Evolutionary conservation across 2,113 vertebrate genomes (phyloP).

Genomic region (Pristiophorus japonicus): DNA sequence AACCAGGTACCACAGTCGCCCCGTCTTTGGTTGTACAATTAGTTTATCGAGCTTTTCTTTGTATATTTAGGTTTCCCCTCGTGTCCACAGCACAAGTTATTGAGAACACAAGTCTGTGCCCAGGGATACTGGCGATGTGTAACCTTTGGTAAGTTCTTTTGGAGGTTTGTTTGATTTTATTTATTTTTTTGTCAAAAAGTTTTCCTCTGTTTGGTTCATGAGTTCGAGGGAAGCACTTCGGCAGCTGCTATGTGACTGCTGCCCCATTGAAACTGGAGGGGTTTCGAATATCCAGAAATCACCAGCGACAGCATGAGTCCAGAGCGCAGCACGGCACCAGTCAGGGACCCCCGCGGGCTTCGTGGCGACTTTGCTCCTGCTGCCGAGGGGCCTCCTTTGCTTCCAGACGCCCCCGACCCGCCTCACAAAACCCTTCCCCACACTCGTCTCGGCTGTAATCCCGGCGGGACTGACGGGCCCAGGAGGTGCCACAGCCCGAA

Average conservation of each 20-base stretch:
- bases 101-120: background rate
- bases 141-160: background rate
- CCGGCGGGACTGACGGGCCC: too few species aligned
- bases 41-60: background rate
- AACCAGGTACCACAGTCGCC: conserved; percentile 6
- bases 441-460: too few species aligned
- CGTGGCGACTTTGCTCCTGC: background rate
- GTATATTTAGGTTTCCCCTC: background rate
- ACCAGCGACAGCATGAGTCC: background rate
- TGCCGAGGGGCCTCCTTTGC: background rate
- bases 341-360: background rate
- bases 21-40: background rate
- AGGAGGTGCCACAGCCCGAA: too few species aligned
- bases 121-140: background rate
- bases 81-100: background rate
- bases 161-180: background rate
- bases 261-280: background rate
- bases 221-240: background rate
- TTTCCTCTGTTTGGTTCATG: background rate
- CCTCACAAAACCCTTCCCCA: too few species aligned
- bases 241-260: background rate
- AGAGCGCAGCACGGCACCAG: background rate
- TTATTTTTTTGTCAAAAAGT: background rate
- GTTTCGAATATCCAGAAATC: background rate
- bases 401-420: too few species aligned